Base-by-base conservation (phyloP, 2,888 invertebrate species). In the Nomada flava region DNA sequence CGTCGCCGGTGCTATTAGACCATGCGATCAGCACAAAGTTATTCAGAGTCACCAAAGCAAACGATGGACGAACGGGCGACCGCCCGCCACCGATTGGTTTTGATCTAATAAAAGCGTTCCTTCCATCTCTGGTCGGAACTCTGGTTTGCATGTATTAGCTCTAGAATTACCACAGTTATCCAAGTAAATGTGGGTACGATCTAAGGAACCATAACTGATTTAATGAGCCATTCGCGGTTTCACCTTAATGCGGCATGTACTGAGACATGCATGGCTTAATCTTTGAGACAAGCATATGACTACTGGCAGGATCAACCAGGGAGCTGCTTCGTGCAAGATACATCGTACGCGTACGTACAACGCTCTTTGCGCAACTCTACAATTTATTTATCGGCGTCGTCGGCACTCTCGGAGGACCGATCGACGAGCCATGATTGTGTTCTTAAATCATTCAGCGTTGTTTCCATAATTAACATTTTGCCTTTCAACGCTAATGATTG, bases 141-240 rank as follows among this genome's bases (percentile, higher is more conserved):
- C 92, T 94, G 92, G 89, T 94, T 94, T 94, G 95, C 95, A 95
- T 95, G 95, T 95, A 95, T 95, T 95, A 95, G 95, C 95, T 95
- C 95, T 95, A 95, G 95, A 95, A 95, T 95, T 95, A 94, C 95
- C 95, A 95, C 95, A 95, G 95, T 95, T 95, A 95, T 95, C 95
- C 95, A 94, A 94, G 94, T 94, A 94, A 90, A 92, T 89, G 92
- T 79, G 50, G 42, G 94, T 95, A 95, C 94, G 94, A 94, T 94
- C 94, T 93, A 94, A 94, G 93, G 94, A 95, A 95, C 94, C 94
- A 94, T 94, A 95, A 95, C 95, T 95, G 95, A 95, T 95, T 94
- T 95, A 95, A 95, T 95, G 95, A 95, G 95, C 95, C 95, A 94
- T 95, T 95, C 94, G 91, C 95, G 94, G 95, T 95, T 94, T 95